A percentile compares a stretch with the other conserved stretches of the same genome.
phyloP scores from a whole-genome alignment of 2,113 vertebrate species.

The Pogona vitticeps region DNA sequence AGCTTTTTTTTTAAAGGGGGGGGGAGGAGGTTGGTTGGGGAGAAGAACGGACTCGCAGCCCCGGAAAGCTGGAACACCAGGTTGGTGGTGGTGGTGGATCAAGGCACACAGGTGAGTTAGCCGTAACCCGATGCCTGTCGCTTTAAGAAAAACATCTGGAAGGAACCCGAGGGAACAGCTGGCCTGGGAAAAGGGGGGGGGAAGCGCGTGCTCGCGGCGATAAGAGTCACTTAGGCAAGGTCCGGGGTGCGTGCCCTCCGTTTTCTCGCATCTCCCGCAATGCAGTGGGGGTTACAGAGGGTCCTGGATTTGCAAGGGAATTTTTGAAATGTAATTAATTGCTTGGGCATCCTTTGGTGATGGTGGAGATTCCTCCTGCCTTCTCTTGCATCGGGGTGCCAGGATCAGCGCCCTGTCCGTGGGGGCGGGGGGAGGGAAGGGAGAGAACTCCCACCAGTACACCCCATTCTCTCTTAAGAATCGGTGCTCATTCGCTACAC shows the following conservation, averaged over 20 bases:
- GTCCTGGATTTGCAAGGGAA: not conserved
- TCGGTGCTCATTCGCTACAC: no score
- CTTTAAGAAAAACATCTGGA: constrained; percentile 18
- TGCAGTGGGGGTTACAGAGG: not conserved
- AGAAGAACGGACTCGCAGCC: not conserved
- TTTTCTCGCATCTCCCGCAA: not conserved
- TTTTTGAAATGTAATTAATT: not conserved
- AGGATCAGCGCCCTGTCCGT: not conserved
- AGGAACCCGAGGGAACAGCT: not conserved
- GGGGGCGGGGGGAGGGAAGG: not conserved
- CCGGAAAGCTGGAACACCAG: not conserved
- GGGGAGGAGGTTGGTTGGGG: not conserved
- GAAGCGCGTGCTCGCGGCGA: not conserved
- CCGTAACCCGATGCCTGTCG: not conserved
- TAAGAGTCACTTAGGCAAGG: not conserved
- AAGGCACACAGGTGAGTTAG: constrained; percentile 12
- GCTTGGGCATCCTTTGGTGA: no score
- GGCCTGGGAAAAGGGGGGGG: not conserved
- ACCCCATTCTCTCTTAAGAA: not conserved
- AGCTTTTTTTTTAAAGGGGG: not conserved
- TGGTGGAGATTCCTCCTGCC: no score
- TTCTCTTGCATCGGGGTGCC: not conserved
- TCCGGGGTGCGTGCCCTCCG: no score
- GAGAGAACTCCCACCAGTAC: not conserved
- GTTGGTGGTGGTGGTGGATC: not conserved